Evolutionary conservation across 2,797 vertebrate genomes (phyloP).

Genomic region (Melanotaenia nigrans): DNA sequence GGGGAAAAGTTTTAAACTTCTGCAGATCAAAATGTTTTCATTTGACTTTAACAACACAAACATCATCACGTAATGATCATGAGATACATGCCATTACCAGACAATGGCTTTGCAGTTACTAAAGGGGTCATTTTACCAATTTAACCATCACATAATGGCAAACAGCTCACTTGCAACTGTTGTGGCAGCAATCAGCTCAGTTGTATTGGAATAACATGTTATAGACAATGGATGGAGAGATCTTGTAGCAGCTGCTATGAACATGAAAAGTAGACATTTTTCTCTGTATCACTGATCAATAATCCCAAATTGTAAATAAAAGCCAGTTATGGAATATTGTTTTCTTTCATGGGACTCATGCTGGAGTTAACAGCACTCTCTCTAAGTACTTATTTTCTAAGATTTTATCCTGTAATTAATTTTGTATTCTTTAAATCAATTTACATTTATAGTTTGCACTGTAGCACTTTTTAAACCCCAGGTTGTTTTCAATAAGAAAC

Average conservation of each 20-base stretch:
- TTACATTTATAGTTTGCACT: not conserved
- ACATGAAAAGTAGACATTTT: not conserved
- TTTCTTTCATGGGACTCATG: not conserved
- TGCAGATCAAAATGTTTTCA: conserved; percentile 22
- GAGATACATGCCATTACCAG: conserved; percentile 7
- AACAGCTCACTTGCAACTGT: conserved; percentile 9
- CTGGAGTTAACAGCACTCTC: not conserved
- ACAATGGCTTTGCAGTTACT: conserved; percentile 13
- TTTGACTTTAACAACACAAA: conserved; percentile 13
- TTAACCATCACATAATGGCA: conserved; percentile 18
- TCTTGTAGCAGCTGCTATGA: not conserved
- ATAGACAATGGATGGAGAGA: not conserved
- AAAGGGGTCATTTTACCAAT: conserved; percentile 14
- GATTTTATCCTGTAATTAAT: not conserved
- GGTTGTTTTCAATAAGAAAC: not conserved
- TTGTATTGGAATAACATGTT: not conserved
- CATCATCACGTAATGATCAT: conserved; percentile 19
- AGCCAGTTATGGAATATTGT: not conserved
- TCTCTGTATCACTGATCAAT: not conserved
- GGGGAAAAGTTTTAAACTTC: conserved; percentile 14
- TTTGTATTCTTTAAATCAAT: not conserved
- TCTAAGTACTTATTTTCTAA: no score
- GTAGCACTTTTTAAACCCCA: not conserved
- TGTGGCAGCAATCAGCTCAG: not conserved
- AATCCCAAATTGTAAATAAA: not conserved